A percentile compares a stretch with the other conserved stretches of the same genome.
Conservation (phyloP, 2,797 vertebrate genomes). For the Galaxias olidus region DNA sequence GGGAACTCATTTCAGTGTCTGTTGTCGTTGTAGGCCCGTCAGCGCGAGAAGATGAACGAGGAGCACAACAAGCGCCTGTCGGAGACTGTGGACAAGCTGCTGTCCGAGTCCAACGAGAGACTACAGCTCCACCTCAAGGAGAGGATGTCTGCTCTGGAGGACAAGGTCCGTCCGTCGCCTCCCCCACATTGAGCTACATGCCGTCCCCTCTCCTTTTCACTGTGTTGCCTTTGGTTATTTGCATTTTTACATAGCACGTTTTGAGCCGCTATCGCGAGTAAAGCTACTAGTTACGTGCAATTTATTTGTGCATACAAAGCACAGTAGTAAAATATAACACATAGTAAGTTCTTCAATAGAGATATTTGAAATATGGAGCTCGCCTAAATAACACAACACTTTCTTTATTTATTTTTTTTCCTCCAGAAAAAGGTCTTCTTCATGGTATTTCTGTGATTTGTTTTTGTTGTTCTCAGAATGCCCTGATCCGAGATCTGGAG, state of each 20-base stretch:
- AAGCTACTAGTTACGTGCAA: too few relatives aligned
- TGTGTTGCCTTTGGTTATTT: too few relatives aligned
- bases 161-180: constrained; percentile 77
- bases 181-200: too few relatives aligned
- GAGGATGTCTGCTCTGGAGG: constrained; percentile 95
- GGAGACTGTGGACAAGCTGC: constrained; percentile 94
- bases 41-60: constrained; percentile 98
- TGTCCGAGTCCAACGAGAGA: constrained; percentile 95
- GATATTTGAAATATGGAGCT: too few relatives aligned
- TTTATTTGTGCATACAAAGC: too few relatives aligned
- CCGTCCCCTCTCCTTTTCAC: too few relatives aligned
- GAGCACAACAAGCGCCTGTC: constrained; percentile 96
- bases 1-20: background rate
- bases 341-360: too few relatives aligned
- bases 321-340: too few relatives aligned
- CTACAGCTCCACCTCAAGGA: constrained; percentile 97
- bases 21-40: constrained; percentile 78
- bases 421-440: background rate
- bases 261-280: too few relatives aligned
- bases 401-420: too few relatives aligned
- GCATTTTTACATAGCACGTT: too few relatives aligned
- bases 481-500: constrained; percentile 90
- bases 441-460: background rate
- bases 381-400: too few relatives aligned
- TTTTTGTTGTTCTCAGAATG: constrained; percentile 76